A percentile compares a stretch with the other conserved stretches of the same genome.
These are phyloP conservation scores for Apaloderma vittatum DNA, from an alignment of 2,113 vertebrate genomes.

Conservation along the genomic window DNA sequence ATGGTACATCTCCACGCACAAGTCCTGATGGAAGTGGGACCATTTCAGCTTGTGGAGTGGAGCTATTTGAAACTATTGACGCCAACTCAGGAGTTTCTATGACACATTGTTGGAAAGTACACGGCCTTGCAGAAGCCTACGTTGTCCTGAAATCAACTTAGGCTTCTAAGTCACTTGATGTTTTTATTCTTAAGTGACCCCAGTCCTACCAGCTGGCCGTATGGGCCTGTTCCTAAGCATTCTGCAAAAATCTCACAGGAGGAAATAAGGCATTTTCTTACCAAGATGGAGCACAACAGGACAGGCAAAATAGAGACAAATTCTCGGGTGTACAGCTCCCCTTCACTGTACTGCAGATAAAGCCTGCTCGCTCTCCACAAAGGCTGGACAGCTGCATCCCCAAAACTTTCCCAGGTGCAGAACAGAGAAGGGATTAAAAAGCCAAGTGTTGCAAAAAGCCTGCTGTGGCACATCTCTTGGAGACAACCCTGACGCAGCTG, in stretches of 20 bases:
- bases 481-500: not conserved
- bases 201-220: not conserved
- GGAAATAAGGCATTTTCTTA: not conserved
- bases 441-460: not conserved
- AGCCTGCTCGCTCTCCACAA: not conserved
- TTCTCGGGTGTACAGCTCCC: not conserved
- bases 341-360: not conserved
- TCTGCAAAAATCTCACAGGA: not conserved
- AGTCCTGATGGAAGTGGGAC: not conserved
- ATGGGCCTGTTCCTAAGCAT: not conserved
- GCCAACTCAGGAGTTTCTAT: not conserved
- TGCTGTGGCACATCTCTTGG: not conserved
- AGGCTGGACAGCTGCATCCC: not conserved
- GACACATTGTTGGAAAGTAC: rapidly evolving
- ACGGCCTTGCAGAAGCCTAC: not conserved
- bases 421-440: not conserved
- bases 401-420: too few relatives aligned
- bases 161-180: not conserved
- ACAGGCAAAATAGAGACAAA: not conserved
- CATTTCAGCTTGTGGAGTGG: too few relatives aligned
- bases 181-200: not conserved
- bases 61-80: too few relatives aligned
- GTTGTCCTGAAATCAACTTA: too few relatives aligned
- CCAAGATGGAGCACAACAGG: not conserved
- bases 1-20: rapidly evolving